Base-by-base conservation (phyloP, 2,113 vertebrate genomes). In the Pholis gunnellus region DNA sequence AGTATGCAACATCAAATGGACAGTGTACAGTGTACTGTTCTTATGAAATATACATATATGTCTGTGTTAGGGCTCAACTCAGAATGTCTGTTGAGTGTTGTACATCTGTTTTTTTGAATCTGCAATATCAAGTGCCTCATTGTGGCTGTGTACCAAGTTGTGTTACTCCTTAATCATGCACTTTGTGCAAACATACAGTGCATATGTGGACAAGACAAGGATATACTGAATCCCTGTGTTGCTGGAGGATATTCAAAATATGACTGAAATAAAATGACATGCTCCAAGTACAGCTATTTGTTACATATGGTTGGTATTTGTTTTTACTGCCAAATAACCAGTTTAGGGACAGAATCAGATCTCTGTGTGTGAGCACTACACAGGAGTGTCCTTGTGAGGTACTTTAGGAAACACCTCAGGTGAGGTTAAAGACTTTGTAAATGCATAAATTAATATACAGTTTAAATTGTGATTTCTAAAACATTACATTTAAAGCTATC, bases 231-330 rank as follows among this genome's bases (percentile, higher is more conserved):
- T 83, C 70, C 72, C 61, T 87, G 73, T 94, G 78, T 91, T 91
- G 85, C 87, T 92, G 84, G 81, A 90, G 73, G 80, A 90, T 87
- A 84, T 92, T 92, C 75, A 89, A 94, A 91, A 65, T 88, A 87
- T 92, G 90, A 91, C 87, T 94, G 92, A 92, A 95, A 95, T 95
- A 94, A 95, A 95, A 90, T 89, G 1, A 89, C 83, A 76, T 85
- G 88, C 79, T 94, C 78, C 74, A 86, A 87, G 78, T 93, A 87
- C 79, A 87, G 59, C 44, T 87, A 57, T 77, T 86, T 27, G 60
- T 82, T 75, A 71, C 66, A 22, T 25, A 71, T 81, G 72, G 13
- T 13, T 83, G 4, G 5, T 50, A 4, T 67, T 69, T 82, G 61
- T 75, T 73, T 81, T 76, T 46, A 40, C 29, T 75, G n/a, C 25